Conservation (phyloP, 2,888 invertebrate genomes). For the Philopedon plagiatum region DNA sequence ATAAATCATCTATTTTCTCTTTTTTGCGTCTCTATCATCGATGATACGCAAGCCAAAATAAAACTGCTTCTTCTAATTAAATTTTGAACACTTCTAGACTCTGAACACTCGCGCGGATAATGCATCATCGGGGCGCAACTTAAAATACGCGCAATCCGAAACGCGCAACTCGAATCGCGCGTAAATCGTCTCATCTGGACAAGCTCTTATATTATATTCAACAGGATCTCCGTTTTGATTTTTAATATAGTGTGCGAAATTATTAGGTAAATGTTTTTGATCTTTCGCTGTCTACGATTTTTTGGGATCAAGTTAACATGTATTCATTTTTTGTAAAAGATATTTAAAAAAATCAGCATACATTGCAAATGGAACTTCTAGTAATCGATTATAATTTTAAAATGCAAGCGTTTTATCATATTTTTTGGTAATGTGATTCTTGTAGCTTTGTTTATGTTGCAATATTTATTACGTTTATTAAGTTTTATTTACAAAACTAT, state of each 20-base stretch:
- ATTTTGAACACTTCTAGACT: no score
- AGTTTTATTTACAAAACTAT: neutral
- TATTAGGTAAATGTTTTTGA: conserved; percentile 1
- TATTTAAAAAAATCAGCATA: neutral
- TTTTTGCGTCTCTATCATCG: no score
- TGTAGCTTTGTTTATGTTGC: neutral
- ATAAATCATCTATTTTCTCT: no score
- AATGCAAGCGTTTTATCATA: neutral
- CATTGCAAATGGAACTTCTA: neutral
- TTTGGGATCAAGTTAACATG: neutral
- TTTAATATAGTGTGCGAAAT: neutral
- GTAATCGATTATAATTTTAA: neutral
- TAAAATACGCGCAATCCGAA: no score
- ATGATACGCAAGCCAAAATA: no score
- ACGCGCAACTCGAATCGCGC: no score
- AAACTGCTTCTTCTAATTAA: no score
- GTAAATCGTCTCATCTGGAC: no score
- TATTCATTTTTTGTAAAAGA: neutral
- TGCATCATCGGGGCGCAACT: no score
- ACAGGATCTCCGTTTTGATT: neutral
- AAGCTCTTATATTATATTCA: no score
- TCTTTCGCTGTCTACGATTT: neutral
- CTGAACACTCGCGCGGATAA: no score
- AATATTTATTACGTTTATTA: neutral
- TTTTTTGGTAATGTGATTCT: neutral